These are phyloP conservation scores for Sarcophaga rosellei DNA, from an alignment of 2,888 invertebrate species.

Conservation along the genomic window DNA sequence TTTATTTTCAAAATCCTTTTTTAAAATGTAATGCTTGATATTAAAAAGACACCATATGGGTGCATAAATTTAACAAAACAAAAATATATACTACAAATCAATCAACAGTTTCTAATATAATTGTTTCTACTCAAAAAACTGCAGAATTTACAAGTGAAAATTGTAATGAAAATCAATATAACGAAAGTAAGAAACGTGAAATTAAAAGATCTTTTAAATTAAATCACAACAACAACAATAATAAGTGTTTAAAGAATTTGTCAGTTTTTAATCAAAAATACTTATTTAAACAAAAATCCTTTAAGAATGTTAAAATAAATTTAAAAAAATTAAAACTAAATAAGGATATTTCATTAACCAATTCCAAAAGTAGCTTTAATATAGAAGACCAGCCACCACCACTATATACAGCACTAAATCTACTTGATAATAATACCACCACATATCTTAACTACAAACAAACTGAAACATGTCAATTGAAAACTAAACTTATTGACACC, in stretches of 20 bases:
- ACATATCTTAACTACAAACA: background rate
- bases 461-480: slow-evolving; percentile 28
- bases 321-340: slow-evolving; percentile 46
- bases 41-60: background rate
- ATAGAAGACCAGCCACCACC: slow-evolving; percentile 7
- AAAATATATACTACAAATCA: background rate
- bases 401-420: slow-evolving; percentile 38
- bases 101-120: slow-evolving; percentile 46
- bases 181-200: background rate
- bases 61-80: slow-evolving; percentile 22
- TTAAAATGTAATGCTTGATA: background rate
- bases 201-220: slow-evolving; percentile 1
- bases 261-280: slow-evolving; percentile 52
- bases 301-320: slow-evolving; percentile 48
- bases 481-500: background rate
- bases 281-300: slow-evolving; percentile 22
- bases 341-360: slow-evolving; percentile 71
- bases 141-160: slow-evolving; percentile 42
- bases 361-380: slow-evolving; percentile 56
- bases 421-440: slow-evolving; percentile 11
- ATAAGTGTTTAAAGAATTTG: slow-evolving; percentile 50
- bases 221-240: background rate
- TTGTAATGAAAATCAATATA: slow-evolving; percentile 23
- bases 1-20: background rate
- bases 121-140: slow-evolving; percentile 62